Base-by-base conservation (phyloP, 1,140 invertebrate species). In the Archivesica marissinica region DNA sequence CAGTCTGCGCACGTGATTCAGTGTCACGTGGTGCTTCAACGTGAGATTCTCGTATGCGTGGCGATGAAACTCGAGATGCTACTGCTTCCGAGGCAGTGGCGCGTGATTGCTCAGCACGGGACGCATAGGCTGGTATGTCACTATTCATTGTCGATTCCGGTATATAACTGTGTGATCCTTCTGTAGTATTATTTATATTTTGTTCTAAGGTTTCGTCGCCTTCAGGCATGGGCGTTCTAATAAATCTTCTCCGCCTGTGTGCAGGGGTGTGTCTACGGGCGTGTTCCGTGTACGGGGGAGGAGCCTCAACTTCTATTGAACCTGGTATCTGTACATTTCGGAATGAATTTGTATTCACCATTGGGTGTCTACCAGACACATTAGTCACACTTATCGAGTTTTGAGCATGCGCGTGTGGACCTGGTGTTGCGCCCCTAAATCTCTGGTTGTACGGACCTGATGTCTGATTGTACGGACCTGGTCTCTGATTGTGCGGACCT, bases 211-310 rank as follows among this genome's bases (percentile, higher is more conserved):
- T 25, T 33, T 59, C 75, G 2, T 28, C n/a, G 0, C 0, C 17
- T 13, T 56, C 59, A 17, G 41, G n/a, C 11, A 59, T 23, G 4
- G 77, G 54, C 9, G 56, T 44, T 20, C 38, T 33, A 23, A 79
- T 79, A 35, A 79, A 66, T 33, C 56, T 44, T 28, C 39, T 35
- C 23, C 77, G 13, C 47, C 56, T 47, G 30, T 66, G 11, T 13
- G 77, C 56, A 11, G 77, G 77, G 4, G 44, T 79, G 15, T 66
- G 77, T 3, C 56, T 61, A 20, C 56, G 77, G 11, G 44, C 39
- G 44, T 47, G 68, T 66, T 79, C 77, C 11, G 77, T 30, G 25
- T 79, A 79, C 0, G 77, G 59, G 15, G 77, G 77, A 6, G 77
- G 77, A 1, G 59, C 44, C 13, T 79, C 77, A 2, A n/a, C 44